Evolutionary conservation across 53 echinoderm and acorn worm species (phyloP).

Genomic region (Patiria pectinifera): DNA sequence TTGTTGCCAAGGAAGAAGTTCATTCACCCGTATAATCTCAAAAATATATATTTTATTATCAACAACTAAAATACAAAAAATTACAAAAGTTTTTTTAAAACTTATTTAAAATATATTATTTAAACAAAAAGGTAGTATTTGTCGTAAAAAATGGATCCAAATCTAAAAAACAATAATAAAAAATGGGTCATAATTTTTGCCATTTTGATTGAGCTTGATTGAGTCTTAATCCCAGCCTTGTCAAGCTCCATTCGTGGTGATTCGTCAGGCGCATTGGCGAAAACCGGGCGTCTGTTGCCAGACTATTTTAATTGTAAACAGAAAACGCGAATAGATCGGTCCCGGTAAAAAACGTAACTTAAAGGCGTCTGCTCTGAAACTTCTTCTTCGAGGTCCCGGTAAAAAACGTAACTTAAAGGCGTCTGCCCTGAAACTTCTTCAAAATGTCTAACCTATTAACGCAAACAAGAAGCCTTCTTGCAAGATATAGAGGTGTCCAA

Average conservation of each 20-base stretch:
- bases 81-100: not conserved
- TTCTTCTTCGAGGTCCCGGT: no score
- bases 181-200: not conserved
- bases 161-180: not conserved
- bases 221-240: constrained; percentile 8
- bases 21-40: not conserved
- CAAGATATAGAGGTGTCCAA: not conserved
- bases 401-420: not conserved
- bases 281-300: not conserved
- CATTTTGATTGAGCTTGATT: not conserved
- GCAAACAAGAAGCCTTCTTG: not conserved
- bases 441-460: constrained; percentile 30
- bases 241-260: not conserved
- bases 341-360: not conserved
- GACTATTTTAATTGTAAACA: not conserved
- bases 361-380: not conserved
- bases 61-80: not conserved
- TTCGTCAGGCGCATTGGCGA: not conserved
- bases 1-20: constrained; percentile 69
- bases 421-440: not conserved
- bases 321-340: no score
- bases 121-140: no score
- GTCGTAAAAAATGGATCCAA: not conserved
- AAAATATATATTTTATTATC: not conserved
- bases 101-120: not conserved